Base-by-base conservation (phyloP, 2,113 vertebrate species). In the Stercorarius parasiticus region DNA sequence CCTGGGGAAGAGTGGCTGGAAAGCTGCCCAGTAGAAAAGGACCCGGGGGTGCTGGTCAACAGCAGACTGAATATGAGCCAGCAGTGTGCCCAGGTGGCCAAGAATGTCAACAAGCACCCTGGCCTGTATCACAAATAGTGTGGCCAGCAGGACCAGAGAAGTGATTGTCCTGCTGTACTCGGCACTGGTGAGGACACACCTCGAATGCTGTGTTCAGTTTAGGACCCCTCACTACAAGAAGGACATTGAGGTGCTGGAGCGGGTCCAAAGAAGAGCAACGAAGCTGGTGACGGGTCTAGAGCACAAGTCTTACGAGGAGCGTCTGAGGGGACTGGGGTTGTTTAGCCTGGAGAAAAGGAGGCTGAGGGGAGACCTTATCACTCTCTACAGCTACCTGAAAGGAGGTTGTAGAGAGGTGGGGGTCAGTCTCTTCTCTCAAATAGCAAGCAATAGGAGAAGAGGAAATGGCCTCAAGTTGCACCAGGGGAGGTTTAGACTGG, bases 361-460 rank as follows among this genome's bases (percentile, higher is more conserved):
- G 21, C 61, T 86, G 3, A 38, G 3, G 12, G 8, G 34, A 12
- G 0, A 53, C 7, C 47, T 22, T 49, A 49, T 12, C 11, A 21
- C 32, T 50, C 52, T 76, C 23, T 23, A 26, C 21, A 47, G 13
- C 21, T 27, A 1, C 17, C 52, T 62, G 42, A 43, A 61, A 66
- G 30, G 13, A 61, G 12, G 42, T 2, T 70, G 27, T 19, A 55
- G 69, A 0, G 0, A 65, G 25, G n/a, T 26, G 16, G 29, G 11
- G 0, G 4, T 29, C 0, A 0, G 20, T 49, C 36, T 56, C 10
- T 52, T 52, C 30, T 43, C 22, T 11, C 22, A 34, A 9, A 5
- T 43, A 49, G 25, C 6, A 38, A 52, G 22, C 0, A 1, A 50
- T 2, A 56, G 34, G 25, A 38, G 2, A 7, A 79, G 7, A 70